A percentile compares a stretch with the other conserved stretches of the same genome.
Evolutionary conservation across 2,888 invertebrate species (phyloP).

Genomic region (Apotomis capreana): DNA sequence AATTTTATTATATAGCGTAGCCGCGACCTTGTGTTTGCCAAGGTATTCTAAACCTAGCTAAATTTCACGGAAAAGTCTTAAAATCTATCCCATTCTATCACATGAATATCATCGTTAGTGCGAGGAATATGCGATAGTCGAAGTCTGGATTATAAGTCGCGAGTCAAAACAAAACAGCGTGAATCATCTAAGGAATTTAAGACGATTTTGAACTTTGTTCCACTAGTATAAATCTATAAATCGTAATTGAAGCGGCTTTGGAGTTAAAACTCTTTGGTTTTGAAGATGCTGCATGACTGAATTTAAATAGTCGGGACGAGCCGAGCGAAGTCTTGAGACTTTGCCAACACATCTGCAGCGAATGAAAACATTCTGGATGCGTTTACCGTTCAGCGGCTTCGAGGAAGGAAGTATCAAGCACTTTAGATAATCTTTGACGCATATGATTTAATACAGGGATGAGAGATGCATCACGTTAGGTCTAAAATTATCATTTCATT

Average conservation of each 20-base stretch:
- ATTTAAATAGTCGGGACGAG: slow-evolving; percentile 23
- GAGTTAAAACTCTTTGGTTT: background rate
- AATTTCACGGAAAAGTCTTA: slow-evolving; percentile 4
- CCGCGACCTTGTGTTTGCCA: slow-evolving; percentile 64
- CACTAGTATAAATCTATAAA: background rate
- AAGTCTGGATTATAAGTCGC: slow-evolving; percentile 21
- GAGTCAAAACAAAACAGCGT: background rate
- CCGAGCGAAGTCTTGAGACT: slow-evolving; percentile 33
- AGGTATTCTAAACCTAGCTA: slow-evolving; percentile 38
- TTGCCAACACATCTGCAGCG: slow-evolving; percentile 43
- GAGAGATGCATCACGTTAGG: slow-evolving; percentile 6
- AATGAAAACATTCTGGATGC: slow-evolving; percentile 45
- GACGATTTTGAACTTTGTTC: background rate
- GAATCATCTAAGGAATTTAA: background rate
- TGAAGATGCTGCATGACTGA: slow-evolving; percentile 16
- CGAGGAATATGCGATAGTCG: slow-evolving; percentile 15
- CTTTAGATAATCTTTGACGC: slow-evolving; percentile 36
- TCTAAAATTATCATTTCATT: background rate
- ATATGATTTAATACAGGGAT: slow-evolving; percentile 25
- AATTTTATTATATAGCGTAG: slow-evolving; percentile 57
- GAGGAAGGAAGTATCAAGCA: slow-evolving; percentile 39
- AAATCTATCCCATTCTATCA: slow-evolving; percentile 17
- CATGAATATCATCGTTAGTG: background rate
- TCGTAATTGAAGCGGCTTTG: background rate
- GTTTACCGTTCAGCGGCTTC: slow-evolving; percentile 41